Evolutionary conservation across 2,888 invertebrate genomes (phyloP).

Genomic region (Isoperla grammatica): DNA sequence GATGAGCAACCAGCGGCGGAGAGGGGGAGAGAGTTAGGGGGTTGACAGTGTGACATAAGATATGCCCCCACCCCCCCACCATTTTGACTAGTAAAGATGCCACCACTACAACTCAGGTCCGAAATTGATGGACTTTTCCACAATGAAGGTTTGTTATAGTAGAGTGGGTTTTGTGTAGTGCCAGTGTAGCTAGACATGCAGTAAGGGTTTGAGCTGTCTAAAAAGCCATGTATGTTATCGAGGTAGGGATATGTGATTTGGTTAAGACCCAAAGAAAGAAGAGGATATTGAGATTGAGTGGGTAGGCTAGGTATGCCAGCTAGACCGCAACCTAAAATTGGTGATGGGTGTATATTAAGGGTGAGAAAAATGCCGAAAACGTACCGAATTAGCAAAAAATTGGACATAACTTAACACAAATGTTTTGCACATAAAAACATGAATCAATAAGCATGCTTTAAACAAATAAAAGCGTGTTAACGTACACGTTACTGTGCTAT

Average conservation of each 20-base stretch:
- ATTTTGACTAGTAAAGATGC: background rate
- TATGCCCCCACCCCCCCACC: constrained; percentile 6
- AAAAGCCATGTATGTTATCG: constrained; percentile 2
- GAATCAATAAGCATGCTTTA: constrained; percentile 5
- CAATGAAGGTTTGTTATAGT: constrained; percentile 10
- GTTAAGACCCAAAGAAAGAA: constrained; percentile 4
- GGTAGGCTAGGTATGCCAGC: background rate
- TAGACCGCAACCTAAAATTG: constrained; percentile 23
- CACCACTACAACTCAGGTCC: constrained; percentile 20
- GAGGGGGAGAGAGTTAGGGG: constrained; percentile 26
- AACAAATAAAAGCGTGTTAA: constrained; percentile 3
- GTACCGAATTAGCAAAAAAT: constrained; percentile 21
- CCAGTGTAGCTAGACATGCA: constrained; percentile 16
- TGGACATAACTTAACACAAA: background rate
- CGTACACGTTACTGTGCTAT: too few species aligned
- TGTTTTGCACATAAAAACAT: background rate
- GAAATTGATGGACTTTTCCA: constrained; percentile 28
- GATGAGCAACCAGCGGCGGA: constrained; percentile 2
- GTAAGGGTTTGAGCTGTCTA: constrained; percentile 15
- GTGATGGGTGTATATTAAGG: background rate
- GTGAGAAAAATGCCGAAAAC: constrained; percentile 13
- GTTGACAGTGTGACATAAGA: constrained; percentile 15
- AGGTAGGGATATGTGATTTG: constrained; percentile 12
- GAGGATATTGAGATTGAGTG: background rate
- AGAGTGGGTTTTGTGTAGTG: background rate